These are phyloP conservation scores for Anguilla rostrata DNA, from an alignment of 2,113 vertebrate species.

Conservation along the genomic window DNA sequence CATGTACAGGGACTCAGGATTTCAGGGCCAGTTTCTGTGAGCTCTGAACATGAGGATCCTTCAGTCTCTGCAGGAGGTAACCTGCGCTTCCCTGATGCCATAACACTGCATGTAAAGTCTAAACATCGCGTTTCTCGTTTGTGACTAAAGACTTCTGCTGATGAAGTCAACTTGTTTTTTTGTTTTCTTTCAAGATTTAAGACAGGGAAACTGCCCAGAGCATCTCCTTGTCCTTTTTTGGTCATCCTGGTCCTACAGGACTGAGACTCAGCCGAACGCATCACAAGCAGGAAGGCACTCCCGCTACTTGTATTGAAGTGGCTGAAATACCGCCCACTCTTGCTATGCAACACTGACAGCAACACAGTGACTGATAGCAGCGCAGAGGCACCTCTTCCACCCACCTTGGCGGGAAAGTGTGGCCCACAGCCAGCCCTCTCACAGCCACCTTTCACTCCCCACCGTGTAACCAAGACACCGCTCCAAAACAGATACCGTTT, in stretches of 20 bases:
- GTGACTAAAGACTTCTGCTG: background rate
- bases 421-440: background rate
- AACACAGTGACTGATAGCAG: background rate
- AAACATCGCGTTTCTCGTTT: background rate
- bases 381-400: background rate
- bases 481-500: background rate
- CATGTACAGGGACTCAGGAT: background rate
- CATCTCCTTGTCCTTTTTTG: background rate
- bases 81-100: background rate
- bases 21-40: background rate
- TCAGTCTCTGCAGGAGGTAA: background rate
- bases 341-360: background rate
- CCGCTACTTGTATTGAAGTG: background rate
- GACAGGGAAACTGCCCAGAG: background rate
- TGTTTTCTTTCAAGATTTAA: background rate
- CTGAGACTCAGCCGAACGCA: background rate
- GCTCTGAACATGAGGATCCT: too few species aligned
- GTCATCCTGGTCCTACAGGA: background rate
- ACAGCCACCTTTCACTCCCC: background rate
- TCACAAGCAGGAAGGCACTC: background rate
- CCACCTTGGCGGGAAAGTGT: conserved; percentile 11
- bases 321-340: background rate
- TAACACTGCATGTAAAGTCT: background rate
- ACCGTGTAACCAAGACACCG: background rate
- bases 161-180: too few species aligned